Percentiles rank a stretch among this genome's conserved stretches.
Evolutionary conservation across 2,113 vertebrate genomes (phyloP).

Genomic region (Prietella phreatophila): DNA sequence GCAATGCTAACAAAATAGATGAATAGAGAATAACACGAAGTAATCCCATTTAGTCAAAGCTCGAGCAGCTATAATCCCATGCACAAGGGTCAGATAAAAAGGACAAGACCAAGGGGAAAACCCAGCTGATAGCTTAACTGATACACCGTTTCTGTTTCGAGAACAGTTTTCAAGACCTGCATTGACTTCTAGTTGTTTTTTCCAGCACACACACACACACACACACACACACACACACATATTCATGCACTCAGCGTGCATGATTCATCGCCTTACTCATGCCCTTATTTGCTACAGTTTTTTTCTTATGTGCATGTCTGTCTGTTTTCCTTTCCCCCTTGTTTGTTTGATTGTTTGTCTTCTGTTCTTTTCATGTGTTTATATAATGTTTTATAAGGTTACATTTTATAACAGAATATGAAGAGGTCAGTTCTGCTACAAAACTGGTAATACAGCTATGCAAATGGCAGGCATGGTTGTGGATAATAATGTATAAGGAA

Average conservation of each 20-base stretch:
- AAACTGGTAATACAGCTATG: no score
- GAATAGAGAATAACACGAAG: neutral
- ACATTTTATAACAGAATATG: neutral
- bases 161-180: neutral
- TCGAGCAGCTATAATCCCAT: neutral
- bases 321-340: neutral
- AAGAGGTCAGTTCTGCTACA: no score
- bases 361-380: neutral
- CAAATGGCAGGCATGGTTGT: no score
- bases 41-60: neutral
- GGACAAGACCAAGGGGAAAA: neutral
- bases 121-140: neutral
- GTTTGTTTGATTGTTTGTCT: neutral
- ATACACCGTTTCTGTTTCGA: neutral
- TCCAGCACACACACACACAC: neutral
- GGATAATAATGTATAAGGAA: neutral
- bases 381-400: neutral
- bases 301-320: neutral
- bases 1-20: no score
- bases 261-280: slow-evolving; percentile 3
- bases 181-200: neutral
- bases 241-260: neutral
- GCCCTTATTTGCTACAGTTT: neutral
- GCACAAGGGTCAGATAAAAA: neutral
- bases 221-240: neutral